Evolutionary conservation across 2,113 vertebrate species (phyloP).

Genomic region (Crocuta crocuta): DNA sequence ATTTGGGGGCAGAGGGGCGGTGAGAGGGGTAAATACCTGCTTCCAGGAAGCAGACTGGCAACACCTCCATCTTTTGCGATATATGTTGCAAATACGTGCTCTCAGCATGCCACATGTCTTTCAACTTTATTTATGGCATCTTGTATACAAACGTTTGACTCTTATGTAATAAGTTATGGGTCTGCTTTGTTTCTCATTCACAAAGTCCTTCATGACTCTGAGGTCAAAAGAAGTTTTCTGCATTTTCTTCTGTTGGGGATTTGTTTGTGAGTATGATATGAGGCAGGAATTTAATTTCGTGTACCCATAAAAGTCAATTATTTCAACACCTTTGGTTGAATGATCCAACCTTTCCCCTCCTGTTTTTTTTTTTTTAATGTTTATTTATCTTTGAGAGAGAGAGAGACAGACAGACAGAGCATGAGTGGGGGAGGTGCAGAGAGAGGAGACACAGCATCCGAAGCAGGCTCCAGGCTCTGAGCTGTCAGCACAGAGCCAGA

Average conservation of each 20-base stretch:
- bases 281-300: neutral
- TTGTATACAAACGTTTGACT: neutral
- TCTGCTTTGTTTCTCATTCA: neutral
- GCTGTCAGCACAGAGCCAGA: no score
- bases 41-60: neutral
- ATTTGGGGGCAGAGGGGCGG: neutral
- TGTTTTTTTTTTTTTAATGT: neutral
- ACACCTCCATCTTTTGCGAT: neutral
- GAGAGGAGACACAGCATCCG: no score
- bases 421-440: no score
- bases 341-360: neutral
- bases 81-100: neutral
- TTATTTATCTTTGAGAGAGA: no score
- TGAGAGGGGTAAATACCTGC: accelerated
- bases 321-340: neutral
- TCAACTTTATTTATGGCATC: neutral
- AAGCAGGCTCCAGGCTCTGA: no score
- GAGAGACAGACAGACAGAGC: no score
- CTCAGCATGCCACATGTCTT: neutral
- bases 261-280: neutral
- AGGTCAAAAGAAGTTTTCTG: neutral
- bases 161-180: neutral
- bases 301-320: neutral
- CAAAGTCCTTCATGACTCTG: neutral
- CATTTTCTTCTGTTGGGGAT: neutral